Evolutionary conservation across 2,888 invertebrate genomes (phyloP), one percentile per base, ranked within the genome.

Genomic region (Nycteola revayana): DNA sequence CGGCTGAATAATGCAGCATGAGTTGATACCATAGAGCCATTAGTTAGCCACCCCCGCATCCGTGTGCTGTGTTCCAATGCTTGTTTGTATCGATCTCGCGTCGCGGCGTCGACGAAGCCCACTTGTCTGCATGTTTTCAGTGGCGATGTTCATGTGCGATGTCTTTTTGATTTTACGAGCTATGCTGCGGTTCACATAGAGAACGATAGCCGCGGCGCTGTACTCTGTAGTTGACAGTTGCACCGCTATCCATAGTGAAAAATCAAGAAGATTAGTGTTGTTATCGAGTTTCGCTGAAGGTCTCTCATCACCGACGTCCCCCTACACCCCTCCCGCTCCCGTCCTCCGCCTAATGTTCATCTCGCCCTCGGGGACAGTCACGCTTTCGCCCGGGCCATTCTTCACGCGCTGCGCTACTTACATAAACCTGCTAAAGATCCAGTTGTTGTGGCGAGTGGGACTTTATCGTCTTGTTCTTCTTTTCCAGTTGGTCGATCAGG

Each of bases 401-500:
- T 77, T 84, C 85, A 85, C 86, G 78, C 81, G 79, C 80, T 79
- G 72, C 70, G 84, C 86, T 86, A 86, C 79, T 86, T 76, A 85
- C 84, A 82, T 77, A 74, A 70, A 66, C 60, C 69, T 75, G 81
- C 78, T 79, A 74, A 72, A 71, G 68, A 64, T 63, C 62, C 62
- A 62, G 65, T 68, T 61, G 58, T 68, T 79, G 73, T 81, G 85
- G 82, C 85, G 82, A 85, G 77, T 77, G 84, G 85, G 86, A 84
- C 83, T 86, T 76, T 79, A 87, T 57, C 84, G 83, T 83, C 86
- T 76, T 87, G 83, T 87, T 87, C 84, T 87, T 88, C 86, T 88
- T 87, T 88, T 88, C 81, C 87, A 88, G 87, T 82, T 88, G 87
- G 87, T 88, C 85, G 88, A 88, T 86, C 88, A 88, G 87, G 88